Evolutionary conservation across 2,797 vertebrate species (phyloP), one percentile per base, ranked within the genome.

Genomic region (Hybognathus amarus): DNA sequence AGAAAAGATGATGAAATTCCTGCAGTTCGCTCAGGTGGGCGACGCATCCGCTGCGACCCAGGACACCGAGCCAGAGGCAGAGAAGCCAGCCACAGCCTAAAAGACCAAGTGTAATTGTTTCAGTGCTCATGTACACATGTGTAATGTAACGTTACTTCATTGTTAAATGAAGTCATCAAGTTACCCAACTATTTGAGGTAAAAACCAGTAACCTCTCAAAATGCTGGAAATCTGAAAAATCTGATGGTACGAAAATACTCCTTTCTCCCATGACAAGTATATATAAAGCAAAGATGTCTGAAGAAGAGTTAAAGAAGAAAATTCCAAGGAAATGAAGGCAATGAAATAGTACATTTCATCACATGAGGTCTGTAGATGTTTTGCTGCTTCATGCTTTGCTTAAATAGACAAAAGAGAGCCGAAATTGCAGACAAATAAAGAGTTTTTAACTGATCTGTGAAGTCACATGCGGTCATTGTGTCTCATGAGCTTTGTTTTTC

Each of bases 361-460:
- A 75, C 67, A 82, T 92, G 91, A 87, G 82, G 63, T 92, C 92
- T 92, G 89, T 92, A 87, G 85, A 52, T 74, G 71, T 81, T 76
- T 91, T 85, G 63, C 86, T 89, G 90, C 89, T 89, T 84, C 86
- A 83, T 90, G 85, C 90, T 91, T 90, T 89, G 89, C 89, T 92
- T 79, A 50, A 70, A 84, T 85, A 85, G 38, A 86, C 59, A 83
- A 83, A 81, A 79, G 79, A 84, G 59, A 79, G 68, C 68, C 54
- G 45, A 83, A 81, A 71, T 87, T 76, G 90, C 87, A 87, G 82
- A 87, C 86, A 87, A 89, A 95, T 93, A 94, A 95, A 88, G 68
- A 93, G 88, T 92, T 94, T 94, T 89, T 92, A 93, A 93, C 90
- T 90, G 92, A 92, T 92, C 90, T 89, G 85, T 89, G 87, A 90